Conservation (phyloP, 2,113 vertebrate species). For the Leptocoma aspasia region DNA sequence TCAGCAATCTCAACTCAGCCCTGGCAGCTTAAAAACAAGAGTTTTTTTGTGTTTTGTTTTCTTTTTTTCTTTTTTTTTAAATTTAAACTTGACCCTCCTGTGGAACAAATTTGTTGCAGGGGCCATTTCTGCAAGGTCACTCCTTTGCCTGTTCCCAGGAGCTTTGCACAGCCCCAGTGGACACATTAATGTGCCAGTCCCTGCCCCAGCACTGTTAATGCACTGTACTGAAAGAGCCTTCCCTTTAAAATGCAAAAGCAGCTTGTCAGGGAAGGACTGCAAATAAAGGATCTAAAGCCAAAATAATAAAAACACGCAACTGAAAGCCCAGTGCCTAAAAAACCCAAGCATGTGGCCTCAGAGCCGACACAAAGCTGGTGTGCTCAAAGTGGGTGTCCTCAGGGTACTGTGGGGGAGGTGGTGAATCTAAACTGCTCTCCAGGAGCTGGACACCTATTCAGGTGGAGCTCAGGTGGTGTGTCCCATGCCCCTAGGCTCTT, state of each 20-base stretch:
- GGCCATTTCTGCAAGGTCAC: neutral
- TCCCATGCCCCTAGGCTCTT: neutral
- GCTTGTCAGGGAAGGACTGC: constrained; percentile 53
- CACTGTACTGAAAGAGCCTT: constrained; percentile 40
- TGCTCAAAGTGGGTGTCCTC: constrained; percentile 47
- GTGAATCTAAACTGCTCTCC: neutral
- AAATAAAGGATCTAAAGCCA: constrained; percentile 50
- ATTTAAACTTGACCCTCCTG: neutral
- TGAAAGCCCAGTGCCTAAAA: constrained; percentile 46
- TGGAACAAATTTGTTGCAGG: neutral
- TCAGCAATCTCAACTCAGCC: neutral
- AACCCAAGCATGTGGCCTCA: neutral
- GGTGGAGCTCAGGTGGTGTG: constrained; percentile 20
- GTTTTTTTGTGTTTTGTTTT: neutral
- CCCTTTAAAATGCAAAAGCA: constrained; percentile 65
- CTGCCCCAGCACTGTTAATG: constrained; percentile 35
- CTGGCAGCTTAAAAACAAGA: neutral
- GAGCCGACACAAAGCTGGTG: neutral
- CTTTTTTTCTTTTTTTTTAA: neutral
- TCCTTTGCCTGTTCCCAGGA: constrained; percentile 18
- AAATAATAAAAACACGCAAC: constrained; percentile 49
- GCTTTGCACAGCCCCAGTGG: neutral
- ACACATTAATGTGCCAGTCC: constrained; percentile 13
- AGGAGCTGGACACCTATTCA: neutral
- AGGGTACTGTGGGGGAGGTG: neutral